Base-by-base conservation (phyloP, 2,888 invertebrate species). In the Diaperis boleti region DNA sequence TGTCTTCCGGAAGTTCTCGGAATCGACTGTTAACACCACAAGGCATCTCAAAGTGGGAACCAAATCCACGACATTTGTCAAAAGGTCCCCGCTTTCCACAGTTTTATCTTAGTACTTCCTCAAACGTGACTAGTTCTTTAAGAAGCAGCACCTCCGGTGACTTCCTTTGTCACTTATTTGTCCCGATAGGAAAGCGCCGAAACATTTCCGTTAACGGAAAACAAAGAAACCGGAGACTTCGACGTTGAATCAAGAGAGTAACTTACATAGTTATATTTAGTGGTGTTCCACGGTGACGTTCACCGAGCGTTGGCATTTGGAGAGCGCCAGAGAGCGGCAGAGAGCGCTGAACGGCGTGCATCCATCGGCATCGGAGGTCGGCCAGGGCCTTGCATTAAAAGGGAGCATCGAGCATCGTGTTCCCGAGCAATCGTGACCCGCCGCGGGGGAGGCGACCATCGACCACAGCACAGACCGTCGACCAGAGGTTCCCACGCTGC, bases 351-450 rank as follows among this genome's bases (percentile, higher is more conserved):
- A 73, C 72, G 74, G 74, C 70, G 69, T 68, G 66, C 66, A 69
- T 67, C 56, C 56, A 56, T 55, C 60, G 64, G 64, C 56, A 56
- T 55, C 60, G 64, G 64, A 64, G 64, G 64, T 64, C 60, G 64
- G 60, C 64, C 64, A 64, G 71, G 67, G 69, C 71, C 69, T 69
- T 73, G 72, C 72, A 78, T 71, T 78, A 77, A 78, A 78, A 79
- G 78, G 78, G 78, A 78, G 74, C 77, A 75, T 79, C 79, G 78
- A 78, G 74, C 77, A 75, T 79, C 79, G 78, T 78, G 79, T 78
- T 78, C 76, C 77, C 78, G 79, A 78, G 79, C 78, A 79, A 74
- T 80, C 81, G 80, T 80, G 80, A 81, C 80, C 77, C 69, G 78
- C 77, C 77, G 79, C 78, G 79, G 79, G 79, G 76, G 78, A 78